Base-by-base conservation (phyloP, 2,797 vertebrate genomes). In the Premnoplex brunnescens region DNA sequence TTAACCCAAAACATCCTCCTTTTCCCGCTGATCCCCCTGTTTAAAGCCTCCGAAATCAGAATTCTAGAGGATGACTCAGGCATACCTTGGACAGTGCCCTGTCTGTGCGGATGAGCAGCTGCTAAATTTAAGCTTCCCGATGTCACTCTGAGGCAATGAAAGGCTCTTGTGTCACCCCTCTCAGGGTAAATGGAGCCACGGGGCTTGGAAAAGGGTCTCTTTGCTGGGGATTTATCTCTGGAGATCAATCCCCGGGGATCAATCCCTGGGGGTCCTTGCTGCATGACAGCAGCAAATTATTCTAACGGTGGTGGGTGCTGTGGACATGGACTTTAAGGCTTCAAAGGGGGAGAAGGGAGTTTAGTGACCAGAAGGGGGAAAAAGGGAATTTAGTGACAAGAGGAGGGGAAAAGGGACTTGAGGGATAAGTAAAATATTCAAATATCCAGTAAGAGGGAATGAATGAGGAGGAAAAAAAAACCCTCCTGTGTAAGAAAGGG, bases 401-500 rank as follows among this genome's bases (percentile, higher is more conserved):
- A 54, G 43, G 6, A 18, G 5, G 9, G 34, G 24, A 2, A 18
- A 44, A 59, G 10, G 39, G 26, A 58, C 2, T 67, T 73, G 19
- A 12, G 18, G 1, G 24, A 23, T 12, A 37, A 44, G 34, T 5
- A 12, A 49, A 82, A 85, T 15, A 59, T 9, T 27, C 3, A 49
- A n/a, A 43, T 16, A 37, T 9, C 19, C 17, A 12, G 7, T 10
- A 67, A 64, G 83, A 80, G 6, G 19, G 21, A 55, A 21, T 19
- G 0, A 14, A n/a, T 3, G 2, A 0, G 1, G 23, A 26, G 3
- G 0, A 2, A 0, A 1, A 1, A 7, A 46, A 52, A 14, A 0
- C 2, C 32, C n/a, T 66, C 37, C 32, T 4, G 10, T 5, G 1
- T 10, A 2, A 44, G 22, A 59, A 60, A 60, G 5, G 64, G 5